phyloP scores from a whole-genome alignment of 2,888 invertebrate species.

The Tetragonisca angustula region DNA sequence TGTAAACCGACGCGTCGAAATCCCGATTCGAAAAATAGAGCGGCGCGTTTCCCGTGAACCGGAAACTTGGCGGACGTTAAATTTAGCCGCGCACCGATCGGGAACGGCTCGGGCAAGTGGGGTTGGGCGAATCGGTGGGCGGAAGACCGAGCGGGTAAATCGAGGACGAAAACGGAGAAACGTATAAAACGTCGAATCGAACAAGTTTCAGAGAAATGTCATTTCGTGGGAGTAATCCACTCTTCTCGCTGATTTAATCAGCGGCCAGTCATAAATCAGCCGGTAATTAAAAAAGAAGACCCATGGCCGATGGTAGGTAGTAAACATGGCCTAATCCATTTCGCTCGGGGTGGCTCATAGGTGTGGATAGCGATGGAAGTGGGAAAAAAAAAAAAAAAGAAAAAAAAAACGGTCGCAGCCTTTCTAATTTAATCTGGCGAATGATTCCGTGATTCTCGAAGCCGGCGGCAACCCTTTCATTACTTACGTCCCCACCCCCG shows the following conservation, averaged over 20 bases:
- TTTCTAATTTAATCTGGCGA: constrained; percentile 84
- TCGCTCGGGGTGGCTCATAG: constrained; percentile 58
- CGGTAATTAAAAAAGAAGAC: constrained; percentile 78
- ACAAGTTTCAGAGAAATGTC: constrained; percentile 47
- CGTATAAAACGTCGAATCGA: constrained; percentile 27
- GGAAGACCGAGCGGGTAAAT: neutral
- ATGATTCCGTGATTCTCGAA: constrained; percentile 84
- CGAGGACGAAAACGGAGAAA: constrained; percentile 3
- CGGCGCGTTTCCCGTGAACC: constrained; percentile 41
- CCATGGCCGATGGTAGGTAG: constrained; percentile 67
- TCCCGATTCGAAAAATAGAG: constrained; percentile 48
- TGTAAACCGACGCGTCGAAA: constrained; percentile 42
- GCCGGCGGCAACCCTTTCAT: constrained; percentile 83
- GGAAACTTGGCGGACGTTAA: constrained; percentile 52
- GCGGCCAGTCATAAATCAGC: constrained; percentile 74
- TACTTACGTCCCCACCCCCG: constrained; percentile 80
- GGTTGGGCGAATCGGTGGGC: neutral
- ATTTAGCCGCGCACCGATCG: constrained; percentile 46
- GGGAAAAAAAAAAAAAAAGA: constrained; percentile 26
- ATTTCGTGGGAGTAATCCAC: constrained; percentile 59
- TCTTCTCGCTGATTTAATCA: constrained; percentile 61
- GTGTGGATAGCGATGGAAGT: constrained; percentile 61
- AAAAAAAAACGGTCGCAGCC: constrained; percentile 81
- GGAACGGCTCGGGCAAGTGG: neutral
- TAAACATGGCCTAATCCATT: constrained; percentile 79